Base-by-base conservation (phyloP, 2,888 invertebrate species). In the Theristus sp. region DNA sequence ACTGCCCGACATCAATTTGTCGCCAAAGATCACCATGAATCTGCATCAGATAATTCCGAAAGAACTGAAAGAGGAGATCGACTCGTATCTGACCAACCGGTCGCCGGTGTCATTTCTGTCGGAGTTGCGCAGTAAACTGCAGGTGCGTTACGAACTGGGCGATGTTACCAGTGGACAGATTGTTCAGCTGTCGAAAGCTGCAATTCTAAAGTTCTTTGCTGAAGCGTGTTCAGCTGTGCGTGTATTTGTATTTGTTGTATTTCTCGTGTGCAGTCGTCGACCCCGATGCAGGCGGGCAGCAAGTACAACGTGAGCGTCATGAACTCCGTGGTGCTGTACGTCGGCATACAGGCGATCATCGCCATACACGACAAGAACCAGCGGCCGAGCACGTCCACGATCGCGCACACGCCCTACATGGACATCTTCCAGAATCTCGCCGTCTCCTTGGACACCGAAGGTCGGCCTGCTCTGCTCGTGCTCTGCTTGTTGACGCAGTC, bases 341-440 rank as follows among this genome's bases (percentile, higher is more conserved):
- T 98, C 61, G 98, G 98, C 47, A 89, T 89, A 0, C 60, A 62
- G 20, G 96, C 96, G 2, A 96, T 98, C 68, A 82, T 84, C 1
- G 83, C 85, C 73, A 90, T 98, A 65, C 83, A 93, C 63, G 83
- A 83, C 69, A 93, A 93, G 76, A 86, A 88, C 56, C 85, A 86
- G 69, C 85, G 88, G 1, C 93, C 94, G 0, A 93, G 86, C 73
- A 91, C 93, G 84, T 84, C 89, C 55, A 94, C 93, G n/a, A 94
- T 99, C 65, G 89, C 91, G 1, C 94, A 96, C 75, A 91, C 93
- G 38, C 87, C 96, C 0, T 96, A 93, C 76, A 98, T 98, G 94
- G 98, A 98, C 76, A 96, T 99, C 68, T 98, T 98, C 82, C 96
- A 98, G 79, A 96, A 94, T 79, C 82, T 98, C 67, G 93, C 93